phyloP scores from a whole-genome alignment of 2,797 vertebrate genomes.

The Mareca penelope region DNA sequence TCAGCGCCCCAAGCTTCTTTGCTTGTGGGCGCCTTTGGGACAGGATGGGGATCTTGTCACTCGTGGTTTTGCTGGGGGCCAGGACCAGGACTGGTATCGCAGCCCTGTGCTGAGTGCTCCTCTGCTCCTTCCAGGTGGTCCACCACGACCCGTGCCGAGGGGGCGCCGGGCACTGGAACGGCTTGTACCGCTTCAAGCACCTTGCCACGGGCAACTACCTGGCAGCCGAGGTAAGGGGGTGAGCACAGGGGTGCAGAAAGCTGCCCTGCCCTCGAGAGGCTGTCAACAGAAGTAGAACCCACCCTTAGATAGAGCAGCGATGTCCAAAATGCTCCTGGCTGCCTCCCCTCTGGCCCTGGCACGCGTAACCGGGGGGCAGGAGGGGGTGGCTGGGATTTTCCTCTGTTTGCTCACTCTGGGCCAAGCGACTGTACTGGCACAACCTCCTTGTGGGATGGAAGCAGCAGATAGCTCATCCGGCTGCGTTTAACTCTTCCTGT shows the following conservation, averaged over 20 bases:
- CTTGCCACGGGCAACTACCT: constrained; percentile 96
- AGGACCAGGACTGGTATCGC: fast-evolving
- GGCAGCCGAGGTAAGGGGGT: constrained; percentile 90
- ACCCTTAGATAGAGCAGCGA: fast-evolving
- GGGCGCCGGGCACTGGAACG: constrained; percentile 97
- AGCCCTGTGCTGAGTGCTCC: not conserved
- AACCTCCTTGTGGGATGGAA: not conserved
- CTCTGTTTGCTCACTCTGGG: not conserved
- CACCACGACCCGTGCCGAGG: constrained; percentile 96
- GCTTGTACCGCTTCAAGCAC: constrained; percentile 96
- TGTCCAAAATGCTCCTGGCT: not conserved
- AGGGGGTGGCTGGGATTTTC: not conserved
- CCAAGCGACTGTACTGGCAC: not conserved
- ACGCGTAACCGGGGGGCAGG: not conserved
- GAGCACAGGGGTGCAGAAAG: not conserved
- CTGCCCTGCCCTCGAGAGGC: not conserved
- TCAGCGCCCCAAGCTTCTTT: fast-evolving
- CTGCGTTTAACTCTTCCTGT: not conserved
- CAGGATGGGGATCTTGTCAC: not conserved
- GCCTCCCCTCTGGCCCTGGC: not conserved
- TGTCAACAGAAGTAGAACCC: not conserved
- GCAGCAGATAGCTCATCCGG: not conserved
- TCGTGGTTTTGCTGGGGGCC: fast-evolving
- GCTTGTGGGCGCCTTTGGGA: not conserved
- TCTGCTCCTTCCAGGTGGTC: constrained; percentile 84